Evolutionary conservation across 2,888 invertebrate species (phyloP).

Genomic region (Hartigia nigra): DNA sequence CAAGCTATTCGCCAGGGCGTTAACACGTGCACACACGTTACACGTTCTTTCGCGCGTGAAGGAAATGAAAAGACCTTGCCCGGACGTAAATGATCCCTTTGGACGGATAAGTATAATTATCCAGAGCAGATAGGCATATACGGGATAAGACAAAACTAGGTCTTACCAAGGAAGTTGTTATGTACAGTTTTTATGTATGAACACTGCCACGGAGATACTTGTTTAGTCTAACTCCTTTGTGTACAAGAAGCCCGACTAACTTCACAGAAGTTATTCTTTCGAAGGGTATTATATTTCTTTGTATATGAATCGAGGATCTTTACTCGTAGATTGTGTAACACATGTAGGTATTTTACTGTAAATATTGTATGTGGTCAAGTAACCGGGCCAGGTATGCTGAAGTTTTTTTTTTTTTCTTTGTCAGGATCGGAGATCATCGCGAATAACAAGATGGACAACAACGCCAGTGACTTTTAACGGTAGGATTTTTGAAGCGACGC

Average conservation of each 20-base stretch:
- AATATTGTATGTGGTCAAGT: neutral
- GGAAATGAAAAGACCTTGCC: neutral
- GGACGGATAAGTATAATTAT: conserved; percentile 28
- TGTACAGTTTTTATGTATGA: neutral
- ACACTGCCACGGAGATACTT: neutral
- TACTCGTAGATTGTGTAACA: neutral
- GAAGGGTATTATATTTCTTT: neutral
- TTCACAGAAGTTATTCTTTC: neutral
- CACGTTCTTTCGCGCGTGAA: neutral
- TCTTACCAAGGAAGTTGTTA: conserved; percentile 39
- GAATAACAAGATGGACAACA: neutral
- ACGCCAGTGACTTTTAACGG: neutral
- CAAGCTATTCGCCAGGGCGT: neutral
- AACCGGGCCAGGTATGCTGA: neutral
- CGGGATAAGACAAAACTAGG: conserved; percentile 37
- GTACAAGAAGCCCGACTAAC: neutral
- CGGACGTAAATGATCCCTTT: neutral
- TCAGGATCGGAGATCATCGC: neutral
- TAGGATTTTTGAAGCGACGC: neutral
- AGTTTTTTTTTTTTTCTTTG: neutral
- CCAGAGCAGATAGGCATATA: conserved; percentile 23
- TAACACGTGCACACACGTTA: neutral
- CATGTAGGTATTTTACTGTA: neutral
- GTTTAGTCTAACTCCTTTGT: neutral
- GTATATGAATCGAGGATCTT: neutral